Conservation (phyloP, 2,113 vertebrate species). For the Bubo blakistoni region DNA sequence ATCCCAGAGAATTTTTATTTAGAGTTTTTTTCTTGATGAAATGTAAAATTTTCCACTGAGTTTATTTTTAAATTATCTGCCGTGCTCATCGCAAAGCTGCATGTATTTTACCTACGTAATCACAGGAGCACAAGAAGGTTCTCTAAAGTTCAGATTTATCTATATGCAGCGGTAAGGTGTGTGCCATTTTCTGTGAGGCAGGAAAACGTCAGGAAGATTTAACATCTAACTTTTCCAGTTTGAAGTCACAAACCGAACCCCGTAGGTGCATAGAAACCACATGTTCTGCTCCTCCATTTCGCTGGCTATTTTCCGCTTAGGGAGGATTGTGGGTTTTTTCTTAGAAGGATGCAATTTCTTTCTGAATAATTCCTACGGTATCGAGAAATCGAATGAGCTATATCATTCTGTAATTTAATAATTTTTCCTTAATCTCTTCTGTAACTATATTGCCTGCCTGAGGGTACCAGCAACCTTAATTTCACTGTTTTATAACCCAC, state of each 20-base stretch:
- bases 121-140: background rate
- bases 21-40: background rate
- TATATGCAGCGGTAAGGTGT: background rate
- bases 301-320: background rate
- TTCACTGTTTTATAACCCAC: conserved; percentile 81
- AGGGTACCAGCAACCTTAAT: conserved; percentile 78
- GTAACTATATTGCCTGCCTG: conserved; percentile 70
- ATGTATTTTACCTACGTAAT: background rate
- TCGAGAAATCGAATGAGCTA: conserved; percentile 47
- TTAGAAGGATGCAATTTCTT: conserved; percentile 21
- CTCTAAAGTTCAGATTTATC: conserved; percentile 7
- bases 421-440: conserved; percentile 40
- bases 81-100: rapidly evolving
- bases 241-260: background rate
- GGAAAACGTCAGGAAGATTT: conserved; percentile 23
- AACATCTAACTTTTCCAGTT: conserved; percentile 13
- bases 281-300: conserved; percentile 7
- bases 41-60: background rate
- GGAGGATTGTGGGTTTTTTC: background rate
- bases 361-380: background rate
- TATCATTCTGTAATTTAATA: conserved; percentile 70
- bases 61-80: background rate
- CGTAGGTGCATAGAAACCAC: background rate
- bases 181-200: background rate
- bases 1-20: background rate